Percentiles rank a stretch among this genome's conserved stretches.
phyloP scores from a whole-genome alignment of 2,888 invertebrate species.

The Parnassius glacialis region DNA sequence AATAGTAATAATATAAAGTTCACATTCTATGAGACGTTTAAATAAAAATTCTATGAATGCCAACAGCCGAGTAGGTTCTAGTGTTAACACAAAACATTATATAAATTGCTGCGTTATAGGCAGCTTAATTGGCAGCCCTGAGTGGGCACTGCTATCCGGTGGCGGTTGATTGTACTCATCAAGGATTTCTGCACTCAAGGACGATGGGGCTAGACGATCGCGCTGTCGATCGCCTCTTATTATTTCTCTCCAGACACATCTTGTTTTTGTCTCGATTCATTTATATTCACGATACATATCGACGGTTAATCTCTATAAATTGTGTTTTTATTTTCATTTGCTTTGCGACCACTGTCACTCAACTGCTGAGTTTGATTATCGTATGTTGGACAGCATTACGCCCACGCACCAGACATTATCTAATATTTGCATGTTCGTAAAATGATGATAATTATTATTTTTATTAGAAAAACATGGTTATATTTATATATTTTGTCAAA shows the following conservation, averaged over 20 bases:
- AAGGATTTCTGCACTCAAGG: slow-evolving; percentile 80
- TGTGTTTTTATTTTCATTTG: slow-evolving; percentile 64
- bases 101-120: too few species aligned
- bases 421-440: too few species aligned
- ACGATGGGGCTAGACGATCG: slow-evolving; percentile 73
- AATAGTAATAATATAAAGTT: too few species aligned
- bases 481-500: too few species aligned
- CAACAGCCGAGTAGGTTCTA: too few species aligned
- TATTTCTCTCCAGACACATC: slow-evolving; percentile 75
- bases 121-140: slow-evolving; percentile 62
- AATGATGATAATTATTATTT: too few species aligned
- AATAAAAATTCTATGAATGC: too few species aligned
- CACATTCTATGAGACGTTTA: too few species aligned
- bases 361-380: background rate
- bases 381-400: background rate
- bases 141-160: slow-evolving; percentile 69
- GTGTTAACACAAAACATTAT: too few species aligned
- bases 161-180: slow-evolving; percentile 81
- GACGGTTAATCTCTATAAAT: slow-evolving; percentile 73
- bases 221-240: slow-evolving; percentile 72
- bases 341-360: slow-evolving; percentile 28
- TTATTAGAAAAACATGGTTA: too few species aligned
- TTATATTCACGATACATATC: slow-evolving; percentile 78
- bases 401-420: too few species aligned
- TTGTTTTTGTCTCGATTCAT: slow-evolving; percentile 75